Conservation (phyloP, 2,113 vertebrate genomes). For the Pristiophorus japonicus region DNA sequence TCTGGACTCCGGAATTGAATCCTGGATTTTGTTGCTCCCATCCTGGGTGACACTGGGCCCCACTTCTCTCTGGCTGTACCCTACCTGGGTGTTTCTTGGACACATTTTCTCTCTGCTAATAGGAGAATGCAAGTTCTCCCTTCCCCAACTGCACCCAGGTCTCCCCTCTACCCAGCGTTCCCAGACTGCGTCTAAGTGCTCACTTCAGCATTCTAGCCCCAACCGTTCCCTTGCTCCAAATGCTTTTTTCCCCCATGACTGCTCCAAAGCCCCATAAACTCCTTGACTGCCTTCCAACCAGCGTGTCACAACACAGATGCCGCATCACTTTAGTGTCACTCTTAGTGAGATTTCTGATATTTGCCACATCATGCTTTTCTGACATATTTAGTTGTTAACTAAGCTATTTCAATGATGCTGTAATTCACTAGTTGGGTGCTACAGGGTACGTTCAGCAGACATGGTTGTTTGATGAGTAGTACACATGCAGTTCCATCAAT, state of each 20-base stretch:
- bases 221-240: not conserved
- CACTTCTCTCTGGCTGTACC: not conserved
- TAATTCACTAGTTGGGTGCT: too few species aligned
- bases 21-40: not conserved
- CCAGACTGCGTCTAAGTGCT: not conserved
- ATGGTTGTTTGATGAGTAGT: too few species aligned
- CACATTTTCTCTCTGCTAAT: not conserved
- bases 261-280: not conserved
- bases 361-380: not conserved
- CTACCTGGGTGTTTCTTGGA: not conserved
- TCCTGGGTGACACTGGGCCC: not conserved
- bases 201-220: not conserved
- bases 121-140: not conserved
- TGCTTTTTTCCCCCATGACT: not conserved
- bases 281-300: not conserved
- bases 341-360: not conserved
- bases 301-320: too few species aligned
- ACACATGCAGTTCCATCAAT: too few species aligned
- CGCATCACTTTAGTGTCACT: not conserved
- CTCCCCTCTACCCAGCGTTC: not conserved
- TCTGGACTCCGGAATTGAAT: not conserved
- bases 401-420: too few species aligned
- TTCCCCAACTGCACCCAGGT: not conserved
- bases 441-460: too few species aligned
- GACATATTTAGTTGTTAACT: too few species aligned